phyloP scores from a whole-genome alignment of 1,140 invertebrate species.

The Phortica variegata region DNA sequence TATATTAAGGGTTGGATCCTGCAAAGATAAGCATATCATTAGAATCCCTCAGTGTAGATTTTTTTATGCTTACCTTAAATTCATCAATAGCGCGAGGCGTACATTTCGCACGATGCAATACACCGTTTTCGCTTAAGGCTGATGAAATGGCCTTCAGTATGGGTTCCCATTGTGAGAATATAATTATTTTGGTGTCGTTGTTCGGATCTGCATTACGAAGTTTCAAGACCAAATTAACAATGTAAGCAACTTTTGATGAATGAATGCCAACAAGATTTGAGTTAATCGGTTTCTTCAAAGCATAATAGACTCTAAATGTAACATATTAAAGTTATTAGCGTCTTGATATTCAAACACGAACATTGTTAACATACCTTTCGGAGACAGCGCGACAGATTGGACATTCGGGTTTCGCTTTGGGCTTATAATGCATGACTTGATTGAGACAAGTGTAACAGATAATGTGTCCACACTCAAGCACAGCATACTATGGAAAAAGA shows the following conservation, averaged over 20 bases:
- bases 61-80: conserved; percentile 60
- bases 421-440: conserved; percentile 11
- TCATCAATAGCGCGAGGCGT: conserved; percentile 59
- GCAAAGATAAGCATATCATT: not conserved
- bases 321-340: not conserved
- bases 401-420: conserved; percentile 57
- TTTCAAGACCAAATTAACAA: conserved; percentile 64
- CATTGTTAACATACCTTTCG: too few relatives aligned
- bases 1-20: conserved; percentile 59
- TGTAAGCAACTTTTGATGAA: conserved; percentile 73
- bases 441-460: conserved; percentile 41
- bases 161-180: conserved; percentile 73
- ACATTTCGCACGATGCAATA: conserved; percentile 58
- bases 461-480: conserved; percentile 50
- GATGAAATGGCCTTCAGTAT: conserved; percentile 65
- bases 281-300: too few relatives aligned
- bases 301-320: conserved; percentile 39
- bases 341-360: too few relatives aligned
- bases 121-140: conserved; percentile 65
- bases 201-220: conserved; percentile 60
- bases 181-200: conserved; percentile 64
- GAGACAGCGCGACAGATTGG: conserved; percentile 64
- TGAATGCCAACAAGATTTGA: conserved; percentile 66
- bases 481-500: conserved; percentile 36
- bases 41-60: not conserved